These are phyloP conservation scores for Alsophila aescularia DNA, from an alignment of 2,888 invertebrate species.

Conservation along the genomic window DNA sequence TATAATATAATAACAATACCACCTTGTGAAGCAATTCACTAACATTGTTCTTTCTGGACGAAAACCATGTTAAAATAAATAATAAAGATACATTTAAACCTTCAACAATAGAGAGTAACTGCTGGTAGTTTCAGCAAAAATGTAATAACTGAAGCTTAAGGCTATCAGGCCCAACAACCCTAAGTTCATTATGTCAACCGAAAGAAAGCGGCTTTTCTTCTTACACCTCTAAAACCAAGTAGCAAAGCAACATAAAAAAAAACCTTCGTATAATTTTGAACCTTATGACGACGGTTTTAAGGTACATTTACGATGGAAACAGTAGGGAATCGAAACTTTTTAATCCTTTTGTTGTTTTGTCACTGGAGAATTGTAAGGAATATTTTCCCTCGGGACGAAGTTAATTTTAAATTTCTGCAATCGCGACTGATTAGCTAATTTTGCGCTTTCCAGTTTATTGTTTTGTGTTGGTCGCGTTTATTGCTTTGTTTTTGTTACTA, in stretches of 20 bases:
- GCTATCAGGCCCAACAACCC: slow-evolving; percentile 1
- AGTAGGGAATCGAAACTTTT: slow-evolving; percentile 16
- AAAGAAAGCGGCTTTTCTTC: slow-evolving; percentile 16
- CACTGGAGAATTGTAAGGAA: slow-evolving; percentile 18
- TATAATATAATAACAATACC: no score
- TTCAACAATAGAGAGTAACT: no score
- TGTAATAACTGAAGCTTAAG: slow-evolving; percentile 11
- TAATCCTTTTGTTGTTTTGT: slow-evolving; percentile 24
- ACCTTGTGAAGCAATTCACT: no score
- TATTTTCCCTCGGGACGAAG: slow-evolving; percentile 19
- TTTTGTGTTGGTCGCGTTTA: background rate
- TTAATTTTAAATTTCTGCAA: slow-evolving; percentile 29
- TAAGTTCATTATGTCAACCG: slow-evolving; percentile 21
- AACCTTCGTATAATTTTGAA: slow-evolving; percentile 5
- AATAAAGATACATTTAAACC: no score
- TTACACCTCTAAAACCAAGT: slow-evolving; percentile 12
- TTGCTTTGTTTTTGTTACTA: background rate
- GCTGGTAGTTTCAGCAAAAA: background rate
- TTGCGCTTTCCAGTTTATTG: slow-evolving; percentile 10
- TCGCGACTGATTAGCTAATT: slow-evolving; percentile 31
- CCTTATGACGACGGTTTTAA: slow-evolving; percentile 11
- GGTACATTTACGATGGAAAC: slow-evolving; percentile 2
- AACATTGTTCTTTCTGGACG: no score
- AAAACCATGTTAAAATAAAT: no score
- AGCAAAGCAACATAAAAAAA: slow-evolving; percentile 13